Conservation (phyloP, 2,113 vertebrate genomes). For the Serilophus lunatus region DNA sequence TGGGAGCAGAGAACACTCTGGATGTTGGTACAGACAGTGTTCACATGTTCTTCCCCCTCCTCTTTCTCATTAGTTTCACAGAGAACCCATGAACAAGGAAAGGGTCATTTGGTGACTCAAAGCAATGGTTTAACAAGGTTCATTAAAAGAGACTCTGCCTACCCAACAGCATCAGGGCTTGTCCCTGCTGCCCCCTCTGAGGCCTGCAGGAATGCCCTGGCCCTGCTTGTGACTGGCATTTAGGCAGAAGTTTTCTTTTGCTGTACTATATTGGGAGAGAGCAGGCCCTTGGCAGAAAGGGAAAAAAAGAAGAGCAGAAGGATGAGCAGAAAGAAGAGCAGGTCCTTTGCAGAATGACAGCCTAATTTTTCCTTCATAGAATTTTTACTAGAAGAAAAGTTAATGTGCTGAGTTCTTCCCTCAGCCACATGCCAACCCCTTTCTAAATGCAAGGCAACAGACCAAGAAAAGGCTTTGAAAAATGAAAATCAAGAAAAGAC, state of each 20-base stretch:
- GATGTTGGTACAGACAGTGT: not conserved
- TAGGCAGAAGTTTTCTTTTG: not conserved
- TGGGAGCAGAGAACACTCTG: not conserved
- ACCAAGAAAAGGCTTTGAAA: not conserved
- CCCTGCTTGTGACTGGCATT: not conserved
- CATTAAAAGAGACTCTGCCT: not conserved
- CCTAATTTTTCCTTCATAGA: not conserved
- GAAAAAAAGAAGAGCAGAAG: not conserved
- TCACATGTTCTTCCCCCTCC: not conserved
- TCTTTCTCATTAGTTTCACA: not conserved
- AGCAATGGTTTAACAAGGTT: not conserved
- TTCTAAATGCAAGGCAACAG: not conserved
- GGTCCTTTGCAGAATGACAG: not conserved
- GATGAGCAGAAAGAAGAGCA: not conserved
- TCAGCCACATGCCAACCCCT: not conserved
- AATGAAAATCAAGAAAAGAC: not conserved
- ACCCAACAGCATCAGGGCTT: not conserved
- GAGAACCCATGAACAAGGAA: not conserved
- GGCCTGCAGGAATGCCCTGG: not conserved
- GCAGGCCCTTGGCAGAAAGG: not conserved
- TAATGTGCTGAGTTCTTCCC: not conserved
- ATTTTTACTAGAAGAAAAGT: not conserved
- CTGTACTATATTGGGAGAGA: not conserved
- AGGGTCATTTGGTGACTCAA: not conserved
- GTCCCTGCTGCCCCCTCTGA: not conserved